phyloP scores from a whole-genome alignment of 2,113 vertebrate species.

The Tyto alba region DNA sequence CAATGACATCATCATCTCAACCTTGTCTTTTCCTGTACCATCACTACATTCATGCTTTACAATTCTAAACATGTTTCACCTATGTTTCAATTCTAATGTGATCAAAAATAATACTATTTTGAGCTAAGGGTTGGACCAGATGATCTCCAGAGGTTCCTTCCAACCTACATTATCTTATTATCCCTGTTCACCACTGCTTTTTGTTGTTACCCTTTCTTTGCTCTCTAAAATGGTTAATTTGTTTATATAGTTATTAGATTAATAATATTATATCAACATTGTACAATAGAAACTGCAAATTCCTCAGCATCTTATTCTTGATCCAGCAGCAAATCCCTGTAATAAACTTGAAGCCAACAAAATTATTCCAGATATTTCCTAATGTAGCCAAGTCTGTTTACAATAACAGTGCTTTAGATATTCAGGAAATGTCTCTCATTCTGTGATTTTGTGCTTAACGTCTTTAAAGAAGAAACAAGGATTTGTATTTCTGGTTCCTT shows the following conservation, averaged over 20 bases:
- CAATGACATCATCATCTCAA: fast-evolving
- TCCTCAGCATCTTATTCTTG: neutral
- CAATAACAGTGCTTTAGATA: neutral
- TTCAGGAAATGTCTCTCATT: neutral
- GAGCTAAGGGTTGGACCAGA: neutral
- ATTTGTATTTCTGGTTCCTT: neutral
- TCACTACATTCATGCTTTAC: neutral
- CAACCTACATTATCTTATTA: neutral
- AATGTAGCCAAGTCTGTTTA: neutral
- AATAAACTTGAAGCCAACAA: neutral
- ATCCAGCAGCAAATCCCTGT: neutral
- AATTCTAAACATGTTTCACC: neutral
- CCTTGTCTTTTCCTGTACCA: neutral
- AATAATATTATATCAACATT: neutral
- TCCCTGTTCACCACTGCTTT: neutral
- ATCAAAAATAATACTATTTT: neutral
- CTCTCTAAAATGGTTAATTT: neutral
- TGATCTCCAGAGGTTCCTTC: neutral
- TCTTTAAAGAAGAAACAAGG: neutral
- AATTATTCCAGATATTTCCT: neutral
- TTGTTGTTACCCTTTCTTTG: neutral
- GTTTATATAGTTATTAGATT: neutral
- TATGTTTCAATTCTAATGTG: neutral
- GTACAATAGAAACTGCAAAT: neutral
- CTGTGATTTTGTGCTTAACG: neutral